Evolutionary conservation across 2,113 vertebrate species (phyloP), one percentile per base, ranked within the genome.

Genomic region (Poeciliopsis occidentalis): DNA sequence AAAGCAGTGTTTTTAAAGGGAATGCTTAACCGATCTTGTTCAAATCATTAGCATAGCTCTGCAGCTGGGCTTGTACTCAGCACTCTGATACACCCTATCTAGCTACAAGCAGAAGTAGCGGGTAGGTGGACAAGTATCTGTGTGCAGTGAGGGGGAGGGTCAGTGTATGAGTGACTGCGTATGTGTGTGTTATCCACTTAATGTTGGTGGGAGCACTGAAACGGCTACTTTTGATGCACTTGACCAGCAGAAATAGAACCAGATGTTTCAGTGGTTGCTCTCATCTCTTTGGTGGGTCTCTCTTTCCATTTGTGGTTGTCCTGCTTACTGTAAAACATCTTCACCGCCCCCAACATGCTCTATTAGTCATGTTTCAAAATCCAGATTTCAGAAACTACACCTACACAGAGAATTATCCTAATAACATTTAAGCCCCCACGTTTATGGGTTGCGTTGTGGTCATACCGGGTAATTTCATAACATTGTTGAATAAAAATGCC

Each of bases 1-100:
- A 90, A 89, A 89, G 91, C 67, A 1, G 24, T 6, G 6, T 12
- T 83, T 65, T 82, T 84, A 87, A 87, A 90, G 83, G 75, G 87
- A 91, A 91, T 87, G 75, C 65, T 75, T 75, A 88, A 91, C 75
- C 17, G 19, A 44, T 87, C n/a, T 64, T 71, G 73, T 76, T 85
- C 73, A 64, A 75, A 76, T 79, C 69, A 79, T 84, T 75, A 75
- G 72, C 81, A 71, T 68, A 60, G 66, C 75, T 75, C 71, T 71
- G 81, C 69, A 82, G 79, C 77, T 75, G 61, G 39, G 71, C 82
- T 82, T 67, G 47, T 10, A 75, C 69, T 73, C 80, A 54, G 44
- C 69, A 3, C 65, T 82, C 37, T 66, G 76, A 75, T 69, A 51
- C 31, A 44, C 54, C 29, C 54, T 71, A 78, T 78, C 30, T 72